These are phyloP conservation scores for Virgularia gustaviana DNA, from an alignment of 92 coral and sea anemone species.

Conservation along the genomic window DNA sequence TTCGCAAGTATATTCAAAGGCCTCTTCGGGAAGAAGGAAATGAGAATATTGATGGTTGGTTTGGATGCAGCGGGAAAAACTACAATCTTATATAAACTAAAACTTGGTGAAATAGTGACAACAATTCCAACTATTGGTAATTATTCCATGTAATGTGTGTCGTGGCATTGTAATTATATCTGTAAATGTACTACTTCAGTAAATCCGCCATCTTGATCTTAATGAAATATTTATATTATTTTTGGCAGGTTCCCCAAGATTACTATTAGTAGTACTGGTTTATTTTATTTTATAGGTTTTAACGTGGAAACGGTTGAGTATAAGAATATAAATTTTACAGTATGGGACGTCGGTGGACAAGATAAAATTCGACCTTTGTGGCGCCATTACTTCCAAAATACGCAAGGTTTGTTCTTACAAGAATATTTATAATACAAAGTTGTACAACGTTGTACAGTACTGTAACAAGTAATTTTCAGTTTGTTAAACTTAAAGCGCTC, in stretches of 20 bases:
- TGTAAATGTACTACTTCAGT: background rate
- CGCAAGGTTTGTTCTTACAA: slow-evolving; percentile 66
- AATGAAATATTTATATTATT: background rate
- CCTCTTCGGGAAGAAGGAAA: slow-evolving; percentile 91
- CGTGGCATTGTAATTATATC: too few species aligned
- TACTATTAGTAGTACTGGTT: too few species aligned
- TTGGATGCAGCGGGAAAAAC: slow-evolving; percentile 98
- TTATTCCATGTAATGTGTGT: slow-evolving; percentile 4
- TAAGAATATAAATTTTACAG: slow-evolving; percentile 93
- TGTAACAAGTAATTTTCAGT: too few species aligned
- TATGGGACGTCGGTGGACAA: slow-evolving; percentile 98
- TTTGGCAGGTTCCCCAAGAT: too few species aligned
- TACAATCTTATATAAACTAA: slow-evolving; percentile 80
- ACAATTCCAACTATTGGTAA: slow-evolving; percentile 96
- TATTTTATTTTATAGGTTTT: slow-evolving; percentile 62
- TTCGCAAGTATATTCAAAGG: slow-evolving; percentile 62
- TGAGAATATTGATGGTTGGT: slow-evolving; percentile 98
- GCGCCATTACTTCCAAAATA: slow-evolving; percentile 96
- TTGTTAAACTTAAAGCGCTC: too few species aligned
- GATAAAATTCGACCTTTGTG: slow-evolving; percentile 95
- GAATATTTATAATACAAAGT: slow-evolving; percentile 1
- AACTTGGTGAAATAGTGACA: slow-evolving; percentile 92
- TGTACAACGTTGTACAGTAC: too few species aligned
- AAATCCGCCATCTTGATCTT: slow-evolving; percentile 16
- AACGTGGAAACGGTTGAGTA: slow-evolving; percentile 96